These are phyloP conservation scores for Drosophila paulistorum DNA, from an alignment of 1,140 invertebrate genomes.

Conservation along the genomic window DNA sequence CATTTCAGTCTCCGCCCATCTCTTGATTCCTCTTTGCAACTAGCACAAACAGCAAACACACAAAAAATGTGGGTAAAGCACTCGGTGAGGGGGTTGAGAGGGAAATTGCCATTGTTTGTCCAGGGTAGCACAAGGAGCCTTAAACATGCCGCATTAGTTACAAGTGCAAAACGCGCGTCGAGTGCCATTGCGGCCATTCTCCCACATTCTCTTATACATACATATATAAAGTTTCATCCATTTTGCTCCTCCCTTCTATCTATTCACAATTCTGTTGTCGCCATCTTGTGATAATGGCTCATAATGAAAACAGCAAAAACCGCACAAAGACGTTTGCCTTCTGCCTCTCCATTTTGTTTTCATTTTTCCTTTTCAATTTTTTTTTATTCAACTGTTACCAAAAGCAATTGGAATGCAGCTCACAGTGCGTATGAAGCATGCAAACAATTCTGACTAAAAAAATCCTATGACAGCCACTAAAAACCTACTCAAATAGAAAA, in stretches of 20 bases:
- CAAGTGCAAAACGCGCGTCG: conserved; percentile 66
- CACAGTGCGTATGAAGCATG: conserved; percentile 46
- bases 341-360: conserved; percentile 13
- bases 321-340: conserved; percentile 59
- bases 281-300: conserved; percentile 79
- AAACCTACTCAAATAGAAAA: too few species aligned
- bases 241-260: conserved; percentile 6
- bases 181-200: conserved; percentile 34
- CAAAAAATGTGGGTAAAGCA: conserved; percentile 28
- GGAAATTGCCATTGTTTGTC: conserved; percentile 71
- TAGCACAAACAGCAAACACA: conserved; percentile 44
- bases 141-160: conserved; percentile 74
- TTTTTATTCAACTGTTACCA: not conserved
- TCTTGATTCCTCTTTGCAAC: conserved; percentile 3
- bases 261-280: conserved; percentile 60
- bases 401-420: conserved; percentile 43
- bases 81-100: conserved; percentile 36
- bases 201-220: conserved; percentile 7
- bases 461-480: too few species aligned
- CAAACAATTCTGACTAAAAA: not conserved
- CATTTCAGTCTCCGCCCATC: not conserved
- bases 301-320: conserved; percentile 72
- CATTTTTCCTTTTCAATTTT: not conserved
- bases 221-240: conserved; percentile 19
- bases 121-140: conserved; percentile 43